These are phyloP conservation scores for Epinotia ramella DNA, from an alignment of 2,888 invertebrate species.

Conservation along the genomic window DNA sequence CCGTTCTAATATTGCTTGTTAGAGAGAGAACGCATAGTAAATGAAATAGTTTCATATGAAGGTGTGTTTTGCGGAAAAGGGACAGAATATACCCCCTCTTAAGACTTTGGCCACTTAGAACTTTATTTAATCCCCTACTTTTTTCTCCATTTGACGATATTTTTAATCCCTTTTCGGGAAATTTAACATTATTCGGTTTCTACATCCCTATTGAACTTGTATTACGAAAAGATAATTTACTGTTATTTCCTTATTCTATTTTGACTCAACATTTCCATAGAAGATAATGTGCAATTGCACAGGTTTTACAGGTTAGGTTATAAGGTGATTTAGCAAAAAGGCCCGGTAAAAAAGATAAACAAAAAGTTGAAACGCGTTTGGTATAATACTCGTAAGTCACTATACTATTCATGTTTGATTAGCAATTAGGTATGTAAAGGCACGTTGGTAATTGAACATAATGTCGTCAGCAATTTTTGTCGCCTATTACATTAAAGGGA, in stretches of 20 bases:
- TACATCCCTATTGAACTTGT: not conserved
- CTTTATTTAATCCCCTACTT: no score
- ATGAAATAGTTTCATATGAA: no score
- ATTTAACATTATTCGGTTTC: no score
- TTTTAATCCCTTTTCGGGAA: no score
- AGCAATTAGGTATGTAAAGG: not conserved
- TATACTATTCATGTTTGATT: not conserved
- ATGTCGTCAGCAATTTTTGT: not conserved
- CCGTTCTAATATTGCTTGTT: no score
- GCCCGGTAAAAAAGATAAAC: not conserved
- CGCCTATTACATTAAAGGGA: not conserved
- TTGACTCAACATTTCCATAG: not conserved
- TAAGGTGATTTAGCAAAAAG: conserved; percentile 6
- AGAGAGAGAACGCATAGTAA: no score
- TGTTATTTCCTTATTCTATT: conserved; percentile 2
- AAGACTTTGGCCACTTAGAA: no score
- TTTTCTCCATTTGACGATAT: no score
- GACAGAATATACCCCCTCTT: no score
- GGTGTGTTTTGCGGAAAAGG: no score
- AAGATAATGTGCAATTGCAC: not conserved
- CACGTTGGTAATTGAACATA: conserved; percentile 1
- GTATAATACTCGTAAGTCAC: not conserved
- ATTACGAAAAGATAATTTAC: not conserved
- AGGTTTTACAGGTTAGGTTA: not conserved
- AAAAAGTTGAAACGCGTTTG: not conserved